phyloP scores from a whole-genome alignment of 2,113 vertebrate genomes.

The Cyrtonyx montezumae region DNA sequence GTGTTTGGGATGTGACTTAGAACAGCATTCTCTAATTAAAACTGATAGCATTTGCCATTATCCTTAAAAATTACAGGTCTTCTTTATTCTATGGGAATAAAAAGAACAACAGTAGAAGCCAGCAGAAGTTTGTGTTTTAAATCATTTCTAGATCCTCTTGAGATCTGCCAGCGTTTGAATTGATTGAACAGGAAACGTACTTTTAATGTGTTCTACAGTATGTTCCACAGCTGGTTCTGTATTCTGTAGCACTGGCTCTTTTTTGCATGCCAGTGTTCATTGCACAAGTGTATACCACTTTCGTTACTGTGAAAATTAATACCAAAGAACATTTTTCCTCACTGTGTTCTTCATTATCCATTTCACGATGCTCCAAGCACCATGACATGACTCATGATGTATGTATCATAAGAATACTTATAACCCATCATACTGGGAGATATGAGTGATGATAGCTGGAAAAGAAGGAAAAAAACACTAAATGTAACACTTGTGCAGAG shows the following conservation, averaged over 20 bases:
- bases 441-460: background rate
- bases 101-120: background rate
- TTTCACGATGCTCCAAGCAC: background rate
- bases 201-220: background rate
- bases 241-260: background rate
- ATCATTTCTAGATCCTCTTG: background rate
- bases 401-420: rapidly evolving
- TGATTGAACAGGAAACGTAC: background rate
- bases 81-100: background rate
- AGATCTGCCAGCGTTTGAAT: background rate
- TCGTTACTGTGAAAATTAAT: background rate
- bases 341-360: rapidly evolving
- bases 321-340: background rate
- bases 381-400: background rate
- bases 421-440: rapidly evolving
- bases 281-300: background rate
- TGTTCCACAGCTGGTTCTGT: background rate
- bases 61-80: background rate
- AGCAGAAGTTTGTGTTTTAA: background rate
- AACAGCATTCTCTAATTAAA: background rate
- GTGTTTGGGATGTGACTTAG: background rate
- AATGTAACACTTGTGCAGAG: background rate
- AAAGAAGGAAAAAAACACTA: background rate
- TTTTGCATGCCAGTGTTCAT: background rate
- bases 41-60: background rate